These are phyloP conservation scores for Melitaea cinxia DNA, from an alignment of 1,140 invertebrate genomes.

Conservation along the genomic window DNA sequence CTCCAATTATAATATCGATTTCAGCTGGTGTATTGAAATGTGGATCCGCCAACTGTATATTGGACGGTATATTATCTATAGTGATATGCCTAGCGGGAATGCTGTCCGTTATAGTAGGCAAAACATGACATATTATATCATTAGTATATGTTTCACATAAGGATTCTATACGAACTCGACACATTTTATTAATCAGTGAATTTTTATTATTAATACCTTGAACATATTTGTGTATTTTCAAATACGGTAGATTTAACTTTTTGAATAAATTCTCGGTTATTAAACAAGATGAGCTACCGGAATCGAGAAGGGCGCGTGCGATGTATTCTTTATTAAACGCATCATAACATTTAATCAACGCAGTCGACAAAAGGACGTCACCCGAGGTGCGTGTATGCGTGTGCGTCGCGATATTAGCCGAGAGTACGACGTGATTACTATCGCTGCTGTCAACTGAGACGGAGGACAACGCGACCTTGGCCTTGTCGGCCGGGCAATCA, in stretches of 20 bases:
- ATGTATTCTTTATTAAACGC: conserved; percentile 18
- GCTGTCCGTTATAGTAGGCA: conserved; percentile 34
- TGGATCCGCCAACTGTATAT: conserved; percentile 43
- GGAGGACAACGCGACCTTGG: background rate
- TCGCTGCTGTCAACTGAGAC: too few relatives aligned
- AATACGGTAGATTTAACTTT: conserved; percentile 20
- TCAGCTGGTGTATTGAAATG: conserved; percentile 35
- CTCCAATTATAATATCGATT: conserved; percentile 42
- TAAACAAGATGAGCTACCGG: conserved; percentile 38
- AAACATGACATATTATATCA: conserved; percentile 41
- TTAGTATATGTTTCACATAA: conserved; percentile 33
- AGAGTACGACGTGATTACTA: conserved; percentile 18
- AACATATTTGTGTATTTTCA: conserved; percentile 28
- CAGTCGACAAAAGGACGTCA: conserved; percentile 34
- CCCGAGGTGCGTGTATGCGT: too few relatives aligned
- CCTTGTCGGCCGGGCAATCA: too few relatives aligned
- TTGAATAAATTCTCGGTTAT: conserved; percentile 31
- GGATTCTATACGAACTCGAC: conserved; percentile 38
- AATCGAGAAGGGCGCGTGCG: conserved; percentile 33
- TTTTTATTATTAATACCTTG: conserved; percentile 42
- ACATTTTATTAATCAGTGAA: conserved; percentile 37
- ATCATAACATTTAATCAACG: conserved; percentile 31
- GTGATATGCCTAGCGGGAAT: conserved; percentile 15
- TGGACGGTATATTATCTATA: conserved; percentile 2
- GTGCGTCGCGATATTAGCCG: too few relatives aligned